These are phyloP conservation scores for Acropora tenuis DNA, from an alignment of 64 coral and sea anemone species.

Conservation along the genomic window DNA sequence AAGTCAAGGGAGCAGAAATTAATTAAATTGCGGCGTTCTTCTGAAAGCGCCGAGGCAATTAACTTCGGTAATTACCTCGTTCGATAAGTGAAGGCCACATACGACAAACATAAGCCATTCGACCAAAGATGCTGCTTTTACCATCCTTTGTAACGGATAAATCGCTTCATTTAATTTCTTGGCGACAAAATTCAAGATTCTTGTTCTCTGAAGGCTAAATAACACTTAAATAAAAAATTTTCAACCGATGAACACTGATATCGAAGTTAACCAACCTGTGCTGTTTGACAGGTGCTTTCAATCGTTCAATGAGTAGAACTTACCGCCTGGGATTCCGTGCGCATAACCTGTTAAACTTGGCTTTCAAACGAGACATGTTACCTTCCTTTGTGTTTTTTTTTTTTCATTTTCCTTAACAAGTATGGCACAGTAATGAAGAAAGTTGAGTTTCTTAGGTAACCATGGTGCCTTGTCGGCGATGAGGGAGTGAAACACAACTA, in stretches of 20 bases:
- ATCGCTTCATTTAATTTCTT: background rate
- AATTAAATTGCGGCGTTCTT: background rate
- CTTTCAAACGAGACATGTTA: background rate
- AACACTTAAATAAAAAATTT: background rate
- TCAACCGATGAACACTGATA: background rate
- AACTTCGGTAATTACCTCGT: conserved; percentile 13
- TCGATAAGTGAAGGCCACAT: background rate
- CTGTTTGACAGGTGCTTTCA: conserved; percentile 23
- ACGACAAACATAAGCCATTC: background rate
- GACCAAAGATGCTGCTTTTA: background rate
- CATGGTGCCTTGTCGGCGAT: no score
- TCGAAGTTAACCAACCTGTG: conserved; percentile 13
- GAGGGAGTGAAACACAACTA: no score
- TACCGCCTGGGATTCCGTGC: background rate
- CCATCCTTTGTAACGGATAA: background rate
- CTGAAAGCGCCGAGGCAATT: background rate
- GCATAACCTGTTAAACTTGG: conserved; percentile 5
- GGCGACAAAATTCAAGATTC: background rate
- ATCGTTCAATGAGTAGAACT: background rate
- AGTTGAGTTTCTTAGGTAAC: no score
- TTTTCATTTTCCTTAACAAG: no score
- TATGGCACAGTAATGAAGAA: no score
- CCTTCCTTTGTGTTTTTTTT: no score
- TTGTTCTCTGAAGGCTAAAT: no score
- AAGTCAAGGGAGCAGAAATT: background rate